Evolutionary conservation across 1,140 invertebrate species (phyloP).

Genomic region (Drosophila jambulina): DNA sequence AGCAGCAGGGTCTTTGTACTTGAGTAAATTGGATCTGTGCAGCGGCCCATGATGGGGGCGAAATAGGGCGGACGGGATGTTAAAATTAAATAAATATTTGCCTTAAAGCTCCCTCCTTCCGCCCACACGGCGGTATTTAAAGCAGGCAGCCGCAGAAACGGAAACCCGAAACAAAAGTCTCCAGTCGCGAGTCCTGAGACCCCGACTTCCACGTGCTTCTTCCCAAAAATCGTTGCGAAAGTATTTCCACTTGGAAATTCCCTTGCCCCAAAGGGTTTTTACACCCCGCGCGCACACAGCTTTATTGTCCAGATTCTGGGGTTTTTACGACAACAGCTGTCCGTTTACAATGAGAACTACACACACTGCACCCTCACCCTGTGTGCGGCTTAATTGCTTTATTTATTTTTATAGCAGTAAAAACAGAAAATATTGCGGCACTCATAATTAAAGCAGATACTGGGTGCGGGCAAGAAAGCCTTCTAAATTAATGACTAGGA

Average conservation of each 20-base stretch:
- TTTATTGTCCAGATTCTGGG: constrained; percentile 20
- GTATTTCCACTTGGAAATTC: constrained; percentile 38
- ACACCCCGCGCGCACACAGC: neutral
- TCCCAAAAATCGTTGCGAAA: constrained; percentile 33
- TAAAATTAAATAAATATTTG: constrained; percentile 82
- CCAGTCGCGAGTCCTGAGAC: constrained; percentile 3
- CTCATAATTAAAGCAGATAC: constrained; percentile 21
- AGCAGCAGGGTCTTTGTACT: constrained; percentile 69
- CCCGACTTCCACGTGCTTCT: neutral
- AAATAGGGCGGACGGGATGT: constrained; percentile 20
- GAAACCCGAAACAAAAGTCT: constrained; percentile 45
- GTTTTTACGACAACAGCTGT: constrained; percentile 25
- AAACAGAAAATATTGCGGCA: constrained; percentile 9
- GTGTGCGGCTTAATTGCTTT: constrained; percentile 5
- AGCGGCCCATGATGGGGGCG: constrained; percentile 32
- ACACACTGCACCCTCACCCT: neutral
- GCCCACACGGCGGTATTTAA: constrained; percentile 52
- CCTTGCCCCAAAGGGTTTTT: constrained; percentile 21
- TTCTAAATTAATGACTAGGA: constrained; percentile 15
- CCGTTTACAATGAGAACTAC: constrained; percentile 13
- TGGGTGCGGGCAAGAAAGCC: neutral
- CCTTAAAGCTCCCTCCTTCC: constrained; percentile 49
- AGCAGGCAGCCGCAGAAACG: constrained; percentile 46
- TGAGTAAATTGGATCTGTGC: constrained; percentile 82
- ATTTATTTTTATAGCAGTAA: constrained; percentile 8